phyloP scores from a whole-genome alignment of 2,113 vertebrate species.

The Cyprinodon brontotheroides region DNA sequence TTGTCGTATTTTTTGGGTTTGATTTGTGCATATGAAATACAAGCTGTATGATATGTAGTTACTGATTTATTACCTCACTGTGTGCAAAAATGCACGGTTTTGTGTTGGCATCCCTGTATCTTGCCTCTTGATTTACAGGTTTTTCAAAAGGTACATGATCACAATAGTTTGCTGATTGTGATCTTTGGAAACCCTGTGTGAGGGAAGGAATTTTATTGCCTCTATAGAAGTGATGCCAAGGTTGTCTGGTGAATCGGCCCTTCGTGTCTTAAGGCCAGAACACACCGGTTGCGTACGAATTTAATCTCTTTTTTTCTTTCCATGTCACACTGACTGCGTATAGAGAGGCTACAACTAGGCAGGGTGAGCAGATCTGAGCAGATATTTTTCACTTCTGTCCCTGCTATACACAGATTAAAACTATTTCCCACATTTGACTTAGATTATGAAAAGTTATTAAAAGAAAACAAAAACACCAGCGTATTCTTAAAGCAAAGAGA shows the following conservation, averaged over 20 bases:
- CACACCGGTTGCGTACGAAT: too few species aligned
- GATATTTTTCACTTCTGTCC: too few species aligned
- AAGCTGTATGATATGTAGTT: neutral
- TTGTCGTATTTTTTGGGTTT: neutral
- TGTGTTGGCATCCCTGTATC: neutral
- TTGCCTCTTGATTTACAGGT: neutral
- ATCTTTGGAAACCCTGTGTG: neutral
- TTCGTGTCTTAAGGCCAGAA: neutral
- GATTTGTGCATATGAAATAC: slow-evolving; percentile 1
- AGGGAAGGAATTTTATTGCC: neutral
- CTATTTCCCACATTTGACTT: too few species aligned
- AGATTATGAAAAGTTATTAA: too few species aligned
- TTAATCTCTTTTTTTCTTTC: too few species aligned
- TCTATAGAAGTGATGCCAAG: neutral
- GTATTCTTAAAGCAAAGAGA: too few species aligned
- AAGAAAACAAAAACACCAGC: too few species aligned
- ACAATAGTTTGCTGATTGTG: neutral
- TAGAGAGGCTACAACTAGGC: too few species aligned
- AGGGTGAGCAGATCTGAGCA: too few species aligned
- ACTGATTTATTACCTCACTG: neutral
- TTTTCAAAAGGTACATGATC: neutral
- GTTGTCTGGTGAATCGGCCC: neutral
- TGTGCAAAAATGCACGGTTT: slow-evolving; percentile 16
- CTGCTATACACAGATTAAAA: too few species aligned
- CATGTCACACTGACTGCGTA: neutral